phyloP scores from a whole-genome alignment of 2,888 invertebrate genomes.

The Liposcelis brunnea region DNA sequence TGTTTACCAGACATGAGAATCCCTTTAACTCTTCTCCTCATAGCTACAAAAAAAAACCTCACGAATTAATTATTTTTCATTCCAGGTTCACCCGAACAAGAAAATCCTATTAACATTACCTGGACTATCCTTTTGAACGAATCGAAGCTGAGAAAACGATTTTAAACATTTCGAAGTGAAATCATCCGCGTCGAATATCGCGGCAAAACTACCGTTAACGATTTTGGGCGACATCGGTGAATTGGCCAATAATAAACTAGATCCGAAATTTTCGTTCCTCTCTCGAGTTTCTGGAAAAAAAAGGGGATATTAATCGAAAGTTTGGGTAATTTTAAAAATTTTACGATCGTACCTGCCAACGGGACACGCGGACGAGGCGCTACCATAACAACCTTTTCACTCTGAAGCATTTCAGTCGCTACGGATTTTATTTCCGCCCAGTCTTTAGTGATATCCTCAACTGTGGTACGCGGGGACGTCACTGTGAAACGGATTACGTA shows the following conservation, averaged over 20 bases:
- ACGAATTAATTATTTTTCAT: neutral
- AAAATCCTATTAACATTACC: conserved; percentile 31
- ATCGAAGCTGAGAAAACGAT: conserved; percentile 48
- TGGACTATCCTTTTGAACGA: conserved; percentile 60
- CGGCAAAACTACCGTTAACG: conserved; percentile 84
- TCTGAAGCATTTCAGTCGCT: conserved; percentile 46
- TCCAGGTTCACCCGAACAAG: neutral
- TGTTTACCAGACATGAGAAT: conserved; percentile 83
- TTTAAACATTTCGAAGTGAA: conserved; percentile 29
- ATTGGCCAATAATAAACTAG: conserved; percentile 81
- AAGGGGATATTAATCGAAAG: conserved; percentile 5
- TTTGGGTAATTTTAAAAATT: neutral
- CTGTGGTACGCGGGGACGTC: conserved; percentile 57
- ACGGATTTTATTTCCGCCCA: conserved; percentile 72
- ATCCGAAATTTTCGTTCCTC: conserved; percentile 75
- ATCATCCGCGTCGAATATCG: conserved; percentile 69
- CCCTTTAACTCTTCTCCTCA: conserved; percentile 69
- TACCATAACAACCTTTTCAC: conserved; percentile 39
- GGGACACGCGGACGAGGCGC: conserved; percentile 45
- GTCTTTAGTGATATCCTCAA: conserved; percentile 45
- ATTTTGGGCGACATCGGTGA: conserved; percentile 95
- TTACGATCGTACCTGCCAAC: conserved; percentile 44
- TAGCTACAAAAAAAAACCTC: conserved; percentile 33
- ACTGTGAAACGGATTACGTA: conserved; percentile 89
- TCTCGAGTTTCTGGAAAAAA: conserved; percentile 53